phyloP scores from a whole-genome alignment of 2,113 vertebrate species.

The Grantiella picta region DNA sequence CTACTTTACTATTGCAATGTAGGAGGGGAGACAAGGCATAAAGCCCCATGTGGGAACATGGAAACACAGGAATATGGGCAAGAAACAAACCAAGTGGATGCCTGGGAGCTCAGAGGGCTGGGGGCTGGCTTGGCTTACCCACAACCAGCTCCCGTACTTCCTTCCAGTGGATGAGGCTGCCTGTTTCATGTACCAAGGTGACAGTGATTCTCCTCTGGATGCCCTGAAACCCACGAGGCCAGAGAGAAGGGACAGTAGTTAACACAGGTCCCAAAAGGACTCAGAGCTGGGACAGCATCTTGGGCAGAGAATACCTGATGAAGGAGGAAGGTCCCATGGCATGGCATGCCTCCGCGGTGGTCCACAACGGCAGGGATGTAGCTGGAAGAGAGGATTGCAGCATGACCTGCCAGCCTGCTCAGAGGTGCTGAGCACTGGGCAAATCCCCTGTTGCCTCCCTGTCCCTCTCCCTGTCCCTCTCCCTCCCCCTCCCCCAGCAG shows the following conservation, averaged over 20 bases:
- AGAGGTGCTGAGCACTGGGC: not conserved
- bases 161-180: slow-evolving; percentile 89
- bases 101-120: not conserved
- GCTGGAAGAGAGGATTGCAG: slow-evolving; percentile 66
- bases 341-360: slow-evolving; percentile 93
- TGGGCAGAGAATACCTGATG: slow-evolving; percentile 82
- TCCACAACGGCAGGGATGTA: slow-evolving; percentile 95
- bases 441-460: rapidly evolving
- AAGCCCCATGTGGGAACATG: not conserved
- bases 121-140: slow-evolving; percentile 74
- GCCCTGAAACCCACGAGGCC: slow-evolving; percentile 72
- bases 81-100: not conserved
- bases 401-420: not conserved
- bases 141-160: slow-evolving; percentile 96
- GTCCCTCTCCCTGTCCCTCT: not conserved
- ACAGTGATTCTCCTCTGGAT: slow-evolving; percentile 93
- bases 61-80: not conserved
- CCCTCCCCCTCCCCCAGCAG: not conserved
- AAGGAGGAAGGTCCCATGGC: slow-evolving; percentile 93
- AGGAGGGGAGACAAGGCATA: not conserved
- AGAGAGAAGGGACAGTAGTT: not conserved
- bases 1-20: not conserved
- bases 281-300: not conserved
- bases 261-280: not conserved
- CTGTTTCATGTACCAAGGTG: slow-evolving; percentile 92